Evolutionary conservation across 2,113 vertebrate species (phyloP).

Genomic region (Guaruba guarouba): DNA sequence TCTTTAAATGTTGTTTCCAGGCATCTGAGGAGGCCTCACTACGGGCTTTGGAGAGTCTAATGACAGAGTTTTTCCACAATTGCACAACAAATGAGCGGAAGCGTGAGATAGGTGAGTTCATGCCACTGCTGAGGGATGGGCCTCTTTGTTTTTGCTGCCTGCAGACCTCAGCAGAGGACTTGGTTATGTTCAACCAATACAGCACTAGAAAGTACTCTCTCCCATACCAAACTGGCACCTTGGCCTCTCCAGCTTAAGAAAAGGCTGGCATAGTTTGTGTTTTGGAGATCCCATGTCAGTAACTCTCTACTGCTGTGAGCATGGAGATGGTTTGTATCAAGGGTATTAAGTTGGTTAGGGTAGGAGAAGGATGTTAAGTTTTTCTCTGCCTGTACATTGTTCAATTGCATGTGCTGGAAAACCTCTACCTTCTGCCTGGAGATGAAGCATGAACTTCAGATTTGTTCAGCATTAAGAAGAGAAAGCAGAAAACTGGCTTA

Average conservation of each 20-base stretch:
- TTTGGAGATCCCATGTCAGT: accelerated
- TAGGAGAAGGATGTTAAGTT: background rate
- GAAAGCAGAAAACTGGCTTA: background rate
- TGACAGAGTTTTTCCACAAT: conserved; percentile 98
- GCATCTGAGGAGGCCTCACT: conserved; percentile 92
- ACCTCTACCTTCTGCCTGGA: background rate
- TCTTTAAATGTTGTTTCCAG: conserved; percentile 66
- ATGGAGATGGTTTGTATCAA: background rate
- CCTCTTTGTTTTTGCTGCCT: background rate
- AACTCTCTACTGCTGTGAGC: background rate
- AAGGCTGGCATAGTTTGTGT: accelerated
- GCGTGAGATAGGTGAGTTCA: conserved; percentile 90
- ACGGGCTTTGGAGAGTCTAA: conserved; percentile 91
- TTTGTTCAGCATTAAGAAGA: background rate
- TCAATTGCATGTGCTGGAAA: background rate
- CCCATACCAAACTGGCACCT: accelerated
- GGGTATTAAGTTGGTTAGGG: background rate
- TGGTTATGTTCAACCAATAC: background rate
- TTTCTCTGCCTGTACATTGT: background rate
- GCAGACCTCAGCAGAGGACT: background rate
- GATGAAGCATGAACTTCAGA: background rate
- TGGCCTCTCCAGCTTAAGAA: background rate
- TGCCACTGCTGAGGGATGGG: background rate
- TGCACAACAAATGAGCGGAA: conserved; percentile 97
- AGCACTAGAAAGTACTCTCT: background rate